A percentile compares a stretch with the other conserved stretches of the same genome.
Evolutionary conservation across 1,140 invertebrate genomes (phyloP).

Genomic region (Drosophila repletoides): DNA sequence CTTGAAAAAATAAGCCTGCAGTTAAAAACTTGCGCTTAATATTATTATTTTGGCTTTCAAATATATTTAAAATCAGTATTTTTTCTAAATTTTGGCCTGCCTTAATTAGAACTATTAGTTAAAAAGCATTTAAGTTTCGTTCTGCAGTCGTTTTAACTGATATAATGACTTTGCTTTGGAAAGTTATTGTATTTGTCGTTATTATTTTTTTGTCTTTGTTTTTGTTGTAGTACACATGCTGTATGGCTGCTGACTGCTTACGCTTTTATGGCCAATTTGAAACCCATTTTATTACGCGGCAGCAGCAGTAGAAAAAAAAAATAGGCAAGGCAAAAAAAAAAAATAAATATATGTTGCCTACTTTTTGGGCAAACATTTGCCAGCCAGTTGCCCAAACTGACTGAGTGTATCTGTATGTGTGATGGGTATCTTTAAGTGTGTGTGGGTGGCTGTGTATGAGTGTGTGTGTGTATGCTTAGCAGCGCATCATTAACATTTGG

Average conservation of each 20-base stretch:
- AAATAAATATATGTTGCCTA: slow-evolving; percentile 49
- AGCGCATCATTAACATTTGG: slow-evolving; percentile 57
- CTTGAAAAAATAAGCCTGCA: too few species aligned
- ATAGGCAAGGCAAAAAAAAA: slow-evolving; percentile 26
- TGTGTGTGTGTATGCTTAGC: slow-evolving; percentile 18
- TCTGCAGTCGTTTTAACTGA: background rate
- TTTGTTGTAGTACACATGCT: slow-evolving; percentile 29
- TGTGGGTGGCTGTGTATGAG: background rate
- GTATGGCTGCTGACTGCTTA: slow-evolving; percentile 25
- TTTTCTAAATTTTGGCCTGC: background rate
- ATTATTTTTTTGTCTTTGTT: slow-evolving; percentile 2
- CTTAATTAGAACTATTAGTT: too few species aligned
- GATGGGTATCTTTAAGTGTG: background rate
- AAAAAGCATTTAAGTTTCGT: slow-evolving; percentile 28
- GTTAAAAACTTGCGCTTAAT: too few species aligned
- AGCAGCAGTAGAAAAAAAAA: background rate
- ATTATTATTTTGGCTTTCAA: background rate
- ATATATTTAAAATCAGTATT: background rate
- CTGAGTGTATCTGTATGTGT: background rate
- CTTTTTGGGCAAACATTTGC: slow-evolving; percentile 46
- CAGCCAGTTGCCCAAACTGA: background rate
- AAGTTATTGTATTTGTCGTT: slow-evolving; percentile 12
- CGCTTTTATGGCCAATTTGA: slow-evolving; percentile 69
- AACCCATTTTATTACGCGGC: slow-evolving; percentile 63
- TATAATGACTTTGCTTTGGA: slow-evolving; percentile 27